A percentile compares a stretch with the other conserved stretches of the same genome.
Evolutionary conservation across 2,797 vertebrate genomes (phyloP).

Genomic region (Ataeniobius toweri): DNA sequence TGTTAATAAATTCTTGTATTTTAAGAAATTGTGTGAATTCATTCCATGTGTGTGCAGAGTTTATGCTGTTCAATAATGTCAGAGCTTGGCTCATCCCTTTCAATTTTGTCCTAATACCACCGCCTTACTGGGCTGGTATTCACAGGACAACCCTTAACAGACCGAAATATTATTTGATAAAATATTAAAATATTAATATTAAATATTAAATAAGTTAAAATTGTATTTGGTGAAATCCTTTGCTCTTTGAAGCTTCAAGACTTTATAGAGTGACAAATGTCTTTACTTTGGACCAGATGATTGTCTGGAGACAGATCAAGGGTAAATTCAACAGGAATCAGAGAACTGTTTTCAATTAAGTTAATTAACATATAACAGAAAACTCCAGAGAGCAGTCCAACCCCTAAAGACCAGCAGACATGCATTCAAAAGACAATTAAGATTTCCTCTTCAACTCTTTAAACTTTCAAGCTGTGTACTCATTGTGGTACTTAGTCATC

Average conservation of each 20-base stretch:
- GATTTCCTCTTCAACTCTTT: not conserved
- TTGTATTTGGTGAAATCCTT: not conserved
- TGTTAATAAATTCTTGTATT: too few species aligned
- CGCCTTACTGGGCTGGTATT: too few species aligned
- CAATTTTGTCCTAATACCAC: too few species aligned
- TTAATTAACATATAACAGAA: not conserved
- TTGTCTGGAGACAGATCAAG: not conserved
- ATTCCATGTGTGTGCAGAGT: too few species aligned
- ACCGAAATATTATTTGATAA: too few species aligned
- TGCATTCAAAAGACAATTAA: not conserved
- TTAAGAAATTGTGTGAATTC: too few species aligned
- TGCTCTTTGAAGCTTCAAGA: not conserved
- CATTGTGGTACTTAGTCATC: not conserved
- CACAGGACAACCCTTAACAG: too few species aligned
- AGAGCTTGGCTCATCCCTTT: too few species aligned
- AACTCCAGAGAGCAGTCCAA: not conserved
- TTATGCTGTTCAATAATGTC: too few species aligned
- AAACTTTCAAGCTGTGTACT: not conserved
- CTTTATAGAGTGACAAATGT: not conserved
- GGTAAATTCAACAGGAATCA: not conserved
- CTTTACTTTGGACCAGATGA: conserved; percentile 7
- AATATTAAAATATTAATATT: too few species aligned
- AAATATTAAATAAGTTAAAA: not conserved
- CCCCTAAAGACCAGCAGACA: not conserved
- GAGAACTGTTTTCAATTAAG: not conserved